A percentile compares a stretch with the other conserved stretches of the same genome.
Conservation (phyloP, 2,888 invertebrate genomes). For the Lasioglossum figueresi region DNA sequence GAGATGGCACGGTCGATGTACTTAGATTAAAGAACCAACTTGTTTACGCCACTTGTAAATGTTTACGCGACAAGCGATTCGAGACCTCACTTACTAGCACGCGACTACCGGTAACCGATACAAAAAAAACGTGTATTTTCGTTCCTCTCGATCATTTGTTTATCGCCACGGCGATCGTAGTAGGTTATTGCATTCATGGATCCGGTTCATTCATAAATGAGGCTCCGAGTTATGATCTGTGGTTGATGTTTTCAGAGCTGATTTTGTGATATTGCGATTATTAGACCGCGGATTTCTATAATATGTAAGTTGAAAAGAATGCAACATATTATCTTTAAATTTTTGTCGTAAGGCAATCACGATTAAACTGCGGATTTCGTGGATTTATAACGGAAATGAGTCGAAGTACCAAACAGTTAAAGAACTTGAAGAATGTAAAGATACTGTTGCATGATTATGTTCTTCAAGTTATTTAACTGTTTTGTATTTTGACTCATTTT, state of each 20-base stretch:
- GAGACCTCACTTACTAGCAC: constrained; percentile 70
- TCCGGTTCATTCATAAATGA: constrained; percentile 41
- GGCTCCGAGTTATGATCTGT: not conserved
- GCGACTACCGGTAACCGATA: constrained; percentile 55
- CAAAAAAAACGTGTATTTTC: constrained; percentile 51
- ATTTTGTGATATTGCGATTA: not conserved
- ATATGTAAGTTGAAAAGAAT: too few species aligned
- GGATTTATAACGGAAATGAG: not conserved
- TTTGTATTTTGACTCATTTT: too few species aligned
- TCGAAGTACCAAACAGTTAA: too few species aligned
- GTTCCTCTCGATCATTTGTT: constrained; percentile 52
- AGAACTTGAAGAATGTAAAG: too few species aligned
- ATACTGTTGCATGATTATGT: too few species aligned
- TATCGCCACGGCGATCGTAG: constrained; percentile 33
- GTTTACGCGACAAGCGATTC: constrained; percentile 78
- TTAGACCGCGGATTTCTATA: not conserved
- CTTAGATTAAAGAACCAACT: constrained; percentile 77
- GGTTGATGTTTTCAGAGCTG: not conserved
- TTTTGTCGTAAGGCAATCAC: too few species aligned
- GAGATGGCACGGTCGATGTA: constrained; percentile 60
- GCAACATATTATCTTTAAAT: too few species aligned
- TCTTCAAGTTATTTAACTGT: too few species aligned
- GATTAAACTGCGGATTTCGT: not conserved
- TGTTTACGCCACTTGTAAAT: constrained; percentile 78
- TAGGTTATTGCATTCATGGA: constrained; percentile 33